Evolutionary conservation across 1,140 invertebrate genomes (phyloP), one percentile per base, ranked within the genome.

Genomic region (Drosophila ironensis): DNA sequence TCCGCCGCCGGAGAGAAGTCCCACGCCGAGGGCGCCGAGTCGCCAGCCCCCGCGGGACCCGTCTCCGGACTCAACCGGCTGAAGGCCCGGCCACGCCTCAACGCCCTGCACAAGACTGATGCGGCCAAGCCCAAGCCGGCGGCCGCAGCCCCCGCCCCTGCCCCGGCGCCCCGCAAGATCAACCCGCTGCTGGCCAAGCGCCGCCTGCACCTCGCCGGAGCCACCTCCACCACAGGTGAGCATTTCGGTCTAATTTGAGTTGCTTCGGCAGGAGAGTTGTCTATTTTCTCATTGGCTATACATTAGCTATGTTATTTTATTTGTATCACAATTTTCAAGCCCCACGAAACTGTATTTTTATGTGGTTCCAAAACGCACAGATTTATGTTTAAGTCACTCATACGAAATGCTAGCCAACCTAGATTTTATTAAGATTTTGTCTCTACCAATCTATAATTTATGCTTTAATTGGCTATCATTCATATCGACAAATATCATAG

Each of bases 111-210:
- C 45, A 90, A 90, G 81, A 89, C 87, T 89, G 81, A 87, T 46
- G 76, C 54, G 59, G 60, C 68, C 46, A 87, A 88, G 66, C 56
- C 86, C 3, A 80, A 45, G 42, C 24, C 61, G 24, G 28, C 68
- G 22, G 54, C 78, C 40, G 71, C 68, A 51, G 76, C 72, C 22
- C 47, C 72, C 11, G 38, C 63, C 24, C 45, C 68, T 16, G 44
- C 66, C 3, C 24, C 69, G 14, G 41, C 71, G 40, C 74, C 80
- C 16, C 80, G 89, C 28, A 90, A 90, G 71, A 73, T 89, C 19
- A 90, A 90, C 50, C 88, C 89, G 28, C 57, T 90, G 54, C 66
- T 90, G 33, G 87, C 89, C 48, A 88, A 89, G 66, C 69, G 88
- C 28, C 84, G 87, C 40, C 68, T 90, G 33, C 87, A 76, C 11